Conservation (phyloP, 2,797 vertebrate genomes). For the Vireo griseus region DNA sequence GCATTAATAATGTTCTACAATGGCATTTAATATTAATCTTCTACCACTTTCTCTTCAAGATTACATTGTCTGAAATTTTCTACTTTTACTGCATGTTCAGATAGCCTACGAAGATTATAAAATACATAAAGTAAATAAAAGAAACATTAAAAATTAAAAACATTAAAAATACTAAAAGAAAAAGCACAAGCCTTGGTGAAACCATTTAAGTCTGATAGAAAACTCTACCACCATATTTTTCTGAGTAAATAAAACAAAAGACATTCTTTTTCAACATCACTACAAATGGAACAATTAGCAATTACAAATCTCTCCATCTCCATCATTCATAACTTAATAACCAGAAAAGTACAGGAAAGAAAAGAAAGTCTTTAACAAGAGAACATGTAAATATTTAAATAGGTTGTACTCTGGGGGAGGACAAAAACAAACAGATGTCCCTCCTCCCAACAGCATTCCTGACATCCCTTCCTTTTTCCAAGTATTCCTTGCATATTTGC, state of each 20-base stretch:
- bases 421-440: conserved; percentile 40
- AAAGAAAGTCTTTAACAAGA: not conserved
- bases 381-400: conserved; percentile 54
- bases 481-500: not conserved
- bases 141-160: not conserved
- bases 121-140: not conserved
- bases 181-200: not conserved
- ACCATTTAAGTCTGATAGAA: not conserved
- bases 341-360: not conserved
- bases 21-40: not conserved
- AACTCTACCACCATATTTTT: not conserved
- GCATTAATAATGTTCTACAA: not conserved
- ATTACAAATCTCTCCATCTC: not conserved
- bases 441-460: not conserved
- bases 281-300: not conserved
- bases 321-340: not conserved
- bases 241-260: not conserved
- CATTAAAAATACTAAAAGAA: not conserved
- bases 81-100: not conserved
- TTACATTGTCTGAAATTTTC: not conserved
- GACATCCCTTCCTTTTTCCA: not conserved
- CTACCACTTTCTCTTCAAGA: not conserved
- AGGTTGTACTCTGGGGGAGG: conserved; percentile 5
- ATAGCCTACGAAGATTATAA: not conserved
- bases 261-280: not conserved